phyloP scores from a whole-genome alignment of 2,888 invertebrate species.

The Temnothorax rugatulus region DNA sequence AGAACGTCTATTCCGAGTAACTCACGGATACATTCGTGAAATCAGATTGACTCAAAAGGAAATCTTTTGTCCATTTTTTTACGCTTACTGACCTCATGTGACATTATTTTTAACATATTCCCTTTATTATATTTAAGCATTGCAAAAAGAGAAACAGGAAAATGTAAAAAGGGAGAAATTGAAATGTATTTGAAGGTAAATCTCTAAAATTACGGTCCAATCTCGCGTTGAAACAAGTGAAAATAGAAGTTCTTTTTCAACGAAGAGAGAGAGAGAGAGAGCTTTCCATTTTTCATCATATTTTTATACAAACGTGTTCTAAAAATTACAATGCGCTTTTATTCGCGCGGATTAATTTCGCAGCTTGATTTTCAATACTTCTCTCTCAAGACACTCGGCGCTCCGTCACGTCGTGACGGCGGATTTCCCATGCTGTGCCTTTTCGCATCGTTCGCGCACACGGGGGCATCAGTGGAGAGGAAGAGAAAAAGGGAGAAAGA shows the following conservation, averaged over 20 bases:
- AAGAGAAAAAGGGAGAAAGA: background rate
- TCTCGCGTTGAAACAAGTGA: background rate
- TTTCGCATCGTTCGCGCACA: slow-evolving; percentile 40
- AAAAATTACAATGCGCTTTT: background rate
- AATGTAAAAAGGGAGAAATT: background rate
- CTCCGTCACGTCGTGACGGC: background rate
- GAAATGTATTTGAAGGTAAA: background rate
- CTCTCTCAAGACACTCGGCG: slow-evolving; percentile 18
- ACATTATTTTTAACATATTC: background rate
- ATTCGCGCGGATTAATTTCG: background rate
- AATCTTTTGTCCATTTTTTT: background rate
- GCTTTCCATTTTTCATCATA: background rate
- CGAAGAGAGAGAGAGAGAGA: too few relatives aligned
- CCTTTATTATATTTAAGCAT: background rate
- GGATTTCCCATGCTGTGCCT: slow-evolving; percentile 33
- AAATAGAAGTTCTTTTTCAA: background rate
- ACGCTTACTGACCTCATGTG: background rate
- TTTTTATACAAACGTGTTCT: background rate
- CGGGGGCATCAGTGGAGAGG: background rate
- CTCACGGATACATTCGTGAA: background rate
- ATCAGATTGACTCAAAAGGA: background rate
- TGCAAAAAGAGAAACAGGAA: background rate
- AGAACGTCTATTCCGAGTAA: background rate
- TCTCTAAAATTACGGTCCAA: background rate
- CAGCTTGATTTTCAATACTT: slow-evolving; percentile 18